Conservation (phyloP, 2,113 vertebrate genomes). For the Pavo muticus region DNA sequence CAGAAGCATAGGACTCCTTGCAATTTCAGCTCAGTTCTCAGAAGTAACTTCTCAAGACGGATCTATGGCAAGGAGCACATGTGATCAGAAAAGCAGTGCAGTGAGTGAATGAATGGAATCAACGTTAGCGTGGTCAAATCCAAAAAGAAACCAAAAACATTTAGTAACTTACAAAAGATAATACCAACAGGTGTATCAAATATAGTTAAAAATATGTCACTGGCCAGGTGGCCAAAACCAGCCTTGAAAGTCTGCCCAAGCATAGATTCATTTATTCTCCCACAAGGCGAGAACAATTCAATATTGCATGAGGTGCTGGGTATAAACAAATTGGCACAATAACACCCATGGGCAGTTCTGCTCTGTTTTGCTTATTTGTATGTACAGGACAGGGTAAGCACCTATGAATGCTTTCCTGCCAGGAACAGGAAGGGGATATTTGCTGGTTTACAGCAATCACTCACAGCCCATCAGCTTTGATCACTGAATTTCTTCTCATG, state of each 20-base stretch:
- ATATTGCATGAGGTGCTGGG: background rate
- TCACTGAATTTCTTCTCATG: background rate
- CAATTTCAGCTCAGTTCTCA: background rate
- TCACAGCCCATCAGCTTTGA: background rate
- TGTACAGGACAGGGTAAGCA: background rate
- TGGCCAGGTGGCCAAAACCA: background rate
- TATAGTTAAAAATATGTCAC: background rate
- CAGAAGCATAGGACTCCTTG: background rate
- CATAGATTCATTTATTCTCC: background rate
- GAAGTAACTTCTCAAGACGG: background rate
- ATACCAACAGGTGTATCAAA: background rate
- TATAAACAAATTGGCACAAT: background rate
- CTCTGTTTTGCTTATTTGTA: background rate
- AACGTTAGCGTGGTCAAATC: background rate
- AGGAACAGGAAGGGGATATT: accelerated
- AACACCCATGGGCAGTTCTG: background rate
- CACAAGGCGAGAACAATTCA: background rate
- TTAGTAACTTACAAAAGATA: background rate
- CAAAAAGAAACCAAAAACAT: background rate
- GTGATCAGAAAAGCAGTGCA: background rate
- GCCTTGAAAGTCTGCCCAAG: background rate
- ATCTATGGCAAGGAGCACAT: background rate
- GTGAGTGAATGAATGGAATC: background rate
- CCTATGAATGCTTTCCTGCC: background rate
- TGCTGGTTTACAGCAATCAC: background rate